phyloP scores from a whole-genome alignment of 2,113 vertebrate genomes.

The Ranitomeya variabilis region DNA sequence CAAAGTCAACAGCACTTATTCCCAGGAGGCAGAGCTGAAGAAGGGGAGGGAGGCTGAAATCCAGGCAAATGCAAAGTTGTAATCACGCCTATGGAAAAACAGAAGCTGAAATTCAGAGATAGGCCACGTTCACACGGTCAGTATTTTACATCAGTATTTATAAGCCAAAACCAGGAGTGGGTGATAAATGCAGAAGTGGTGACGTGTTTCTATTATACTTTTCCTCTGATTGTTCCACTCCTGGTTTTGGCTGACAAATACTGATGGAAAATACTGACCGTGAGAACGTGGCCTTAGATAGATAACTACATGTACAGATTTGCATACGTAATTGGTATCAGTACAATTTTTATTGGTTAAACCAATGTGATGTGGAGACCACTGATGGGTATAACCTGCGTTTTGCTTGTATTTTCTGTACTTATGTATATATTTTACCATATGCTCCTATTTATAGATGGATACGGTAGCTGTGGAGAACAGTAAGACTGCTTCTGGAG shows the following conservation, averaged over 20 bases:
- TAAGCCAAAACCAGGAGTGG: no score
- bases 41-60: conserved; percentile 16
- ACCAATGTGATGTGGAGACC: background rate
- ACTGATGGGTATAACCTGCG: background rate
- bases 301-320: background rate
- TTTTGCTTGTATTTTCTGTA: background rate
- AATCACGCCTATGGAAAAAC: background rate
- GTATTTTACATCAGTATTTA: no score
- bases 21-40: conserved; percentile 53
- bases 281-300: no score
- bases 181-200: no score
- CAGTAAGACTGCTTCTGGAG: background rate
- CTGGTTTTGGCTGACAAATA: no score
- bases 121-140: no score
- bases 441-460: background rate
- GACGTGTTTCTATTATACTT: no score
- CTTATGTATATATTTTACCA: background rate
- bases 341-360: background rate
- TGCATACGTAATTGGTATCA: background rate
- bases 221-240: no score
- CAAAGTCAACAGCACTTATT: conserved; percentile 58
- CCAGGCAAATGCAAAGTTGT: conserved; percentile 39
- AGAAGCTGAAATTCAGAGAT: background rate
- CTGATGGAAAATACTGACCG: no score
- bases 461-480: background rate